Evolutionary conservation across 1,140 invertebrate genomes (phyloP), one percentile per base, ranked within the genome.

Genomic region (Sarcophaga peregrina): DNA sequence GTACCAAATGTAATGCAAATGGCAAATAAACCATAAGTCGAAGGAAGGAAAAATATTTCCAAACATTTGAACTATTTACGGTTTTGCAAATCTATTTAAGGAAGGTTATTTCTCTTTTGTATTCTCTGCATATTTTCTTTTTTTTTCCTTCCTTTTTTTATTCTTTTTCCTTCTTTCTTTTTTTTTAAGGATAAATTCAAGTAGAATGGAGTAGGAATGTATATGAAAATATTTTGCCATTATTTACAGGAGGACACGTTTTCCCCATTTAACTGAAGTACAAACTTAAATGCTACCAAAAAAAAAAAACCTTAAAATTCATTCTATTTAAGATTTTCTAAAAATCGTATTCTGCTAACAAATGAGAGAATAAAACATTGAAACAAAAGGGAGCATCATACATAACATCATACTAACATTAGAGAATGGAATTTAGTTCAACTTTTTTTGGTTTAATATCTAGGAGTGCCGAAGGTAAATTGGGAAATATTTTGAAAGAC

Each of bases 211-310:
- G 7, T 58, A n/a, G 54, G 15, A 13, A n/a, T 58, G 15, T 1
- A 58, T 15, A 58, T 58, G 11, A 58, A 52, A 52, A 58, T 58
- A 58, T 58, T 58, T 58, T 58, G 5, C n/a, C 54, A n/a, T 58
- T 58, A 58, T 58, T 58, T 58, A 58, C 54, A 58, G 54, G 54
- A 58, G 54, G 54, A 58, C 54, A 58, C 54, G 54, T 58, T 58
- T 58, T n/a, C n/a, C n/a, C 54, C n/a, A 58, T 58, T 58, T 58
- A 58, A 58, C 13, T 58, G 54, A n/a, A 58, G 15, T n/a, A 58
- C 11, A 58, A 58, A n/a, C n/a, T 58, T 58, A 58, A 58, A 58
- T 58, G 13, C 11, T 37, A 37, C 25, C 25, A 1, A 1, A 37
- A 4, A 58, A 58, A 13, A 58, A 58, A 58, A 58, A n/a, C n/a